phyloP scores from a whole-genome alignment of 2,888 invertebrate genomes.

The Macaria notata region DNA sequence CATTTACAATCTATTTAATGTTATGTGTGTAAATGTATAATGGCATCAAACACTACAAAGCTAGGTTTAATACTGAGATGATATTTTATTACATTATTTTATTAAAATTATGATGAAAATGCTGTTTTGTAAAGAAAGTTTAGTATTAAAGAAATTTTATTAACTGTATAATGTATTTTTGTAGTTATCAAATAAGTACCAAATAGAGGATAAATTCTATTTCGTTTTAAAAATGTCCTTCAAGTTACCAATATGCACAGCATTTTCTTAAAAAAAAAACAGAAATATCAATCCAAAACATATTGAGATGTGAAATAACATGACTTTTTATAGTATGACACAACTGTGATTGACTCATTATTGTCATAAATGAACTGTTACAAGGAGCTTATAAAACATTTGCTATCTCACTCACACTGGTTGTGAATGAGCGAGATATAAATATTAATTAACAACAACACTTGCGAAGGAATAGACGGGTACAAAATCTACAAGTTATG shows the following conservation, averaged over 20 bases:
- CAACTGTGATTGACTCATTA: conserved; percentile 62
- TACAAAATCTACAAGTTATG: conserved; percentile 41
- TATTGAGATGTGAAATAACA: conserved; percentile 22
- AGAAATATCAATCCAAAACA: neutral
- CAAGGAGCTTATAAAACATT: conserved; percentile 1
- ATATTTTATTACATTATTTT: conserved; percentile 28
- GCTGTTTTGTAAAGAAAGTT: conserved; percentile 9
- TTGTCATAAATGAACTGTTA: conserved; percentile 50
- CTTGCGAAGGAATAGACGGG: conserved; percentile 5
- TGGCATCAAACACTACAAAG: conserved; percentile 70
- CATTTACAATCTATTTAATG: conserved; percentile 37
- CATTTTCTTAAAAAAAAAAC: conserved; percentile 9
- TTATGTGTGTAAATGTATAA: conserved; percentile 47
- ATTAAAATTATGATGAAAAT: conserved; percentile 25
- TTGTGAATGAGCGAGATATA: too few relatives aligned
- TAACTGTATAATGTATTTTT: too few relatives aligned
- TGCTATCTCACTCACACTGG: too few relatives aligned
- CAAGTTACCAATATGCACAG: neutral
- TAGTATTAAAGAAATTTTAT: neutral
- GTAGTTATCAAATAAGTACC: neutral
- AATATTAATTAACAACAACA: too few relatives aligned
- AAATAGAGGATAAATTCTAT: too few relatives aligned
- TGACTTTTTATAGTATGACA: conserved; percentile 61
- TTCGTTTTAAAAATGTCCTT: too few relatives aligned
- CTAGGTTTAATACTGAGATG: conserved; percentile 43